A percentile compares a stretch with the other conserved stretches of the same genome.
Conservation (phyloP, 2,113 vertebrate genomes). For the Cromileptes altivelis region DNA sequence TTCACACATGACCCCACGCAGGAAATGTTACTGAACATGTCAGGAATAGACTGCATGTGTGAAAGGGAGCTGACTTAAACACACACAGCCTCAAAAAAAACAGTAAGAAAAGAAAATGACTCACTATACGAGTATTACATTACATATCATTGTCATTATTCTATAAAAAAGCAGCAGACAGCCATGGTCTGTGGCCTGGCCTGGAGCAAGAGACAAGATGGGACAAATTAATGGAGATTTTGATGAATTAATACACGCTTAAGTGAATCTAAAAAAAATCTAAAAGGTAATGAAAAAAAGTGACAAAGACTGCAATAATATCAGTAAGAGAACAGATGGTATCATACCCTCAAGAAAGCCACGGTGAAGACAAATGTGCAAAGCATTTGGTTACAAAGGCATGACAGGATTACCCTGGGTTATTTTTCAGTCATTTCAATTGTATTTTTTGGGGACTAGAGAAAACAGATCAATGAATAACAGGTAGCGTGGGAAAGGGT, state of each 20-base stretch:
- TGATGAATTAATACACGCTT: conserved; percentile 18
- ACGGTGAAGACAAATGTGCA: conserved; percentile 24
- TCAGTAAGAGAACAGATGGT: conserved; percentile 24
- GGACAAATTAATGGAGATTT: conserved; percentile 11
- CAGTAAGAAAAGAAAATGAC: too few relatives aligned
- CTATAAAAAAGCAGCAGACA: conserved; percentile 26
- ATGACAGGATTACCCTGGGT: conserved; percentile 11
- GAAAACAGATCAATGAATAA: conserved; percentile 45
- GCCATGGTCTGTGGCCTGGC: background rate
- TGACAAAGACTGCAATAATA: conserved; percentile 1
- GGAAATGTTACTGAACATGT: too few relatives aligned
- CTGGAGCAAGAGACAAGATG: conserved; percentile 15
- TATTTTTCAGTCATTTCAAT: conserved; percentile 35
- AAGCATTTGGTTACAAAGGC: conserved; percentile 1
- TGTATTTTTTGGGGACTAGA: conserved; percentile 29
- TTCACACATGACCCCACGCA: too few relatives aligned
- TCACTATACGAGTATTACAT: too few relatives aligned
- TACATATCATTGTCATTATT: background rate
- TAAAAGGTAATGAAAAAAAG: conserved; percentile 8
- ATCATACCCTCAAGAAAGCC: conserved; percentile 25
- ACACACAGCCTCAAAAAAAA: too few relatives aligned
- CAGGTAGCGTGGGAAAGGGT: conserved; percentile 46
- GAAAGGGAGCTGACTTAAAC: too few relatives aligned
- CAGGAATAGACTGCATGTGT: too few relatives aligned
- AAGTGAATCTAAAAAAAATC: conserved; percentile 22